These are phyloP conservation scores for Macquaria ambigua DNA, from an alignment of 2,113 vertebrate species.

Conservation along the genomic window DNA sequence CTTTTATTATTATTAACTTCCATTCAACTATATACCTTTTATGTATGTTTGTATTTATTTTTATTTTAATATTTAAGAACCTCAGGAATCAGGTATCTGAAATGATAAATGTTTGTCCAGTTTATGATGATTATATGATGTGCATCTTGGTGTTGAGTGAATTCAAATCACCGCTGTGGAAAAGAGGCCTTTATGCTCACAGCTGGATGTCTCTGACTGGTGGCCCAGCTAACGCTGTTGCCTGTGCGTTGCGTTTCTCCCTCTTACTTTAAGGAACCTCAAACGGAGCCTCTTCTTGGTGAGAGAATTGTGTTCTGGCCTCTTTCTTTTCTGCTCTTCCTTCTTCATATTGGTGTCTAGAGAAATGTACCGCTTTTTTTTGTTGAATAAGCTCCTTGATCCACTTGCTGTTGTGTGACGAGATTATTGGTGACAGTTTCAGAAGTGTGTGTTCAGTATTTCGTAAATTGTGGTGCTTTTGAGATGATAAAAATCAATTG, in stretches of 20 bases:
- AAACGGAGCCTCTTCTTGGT: constrained; percentile 78
- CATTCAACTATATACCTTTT: not conserved
- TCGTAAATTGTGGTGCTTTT: not conserved
- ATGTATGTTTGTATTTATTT: not conserved
- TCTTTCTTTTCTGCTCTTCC: constrained; percentile 37
- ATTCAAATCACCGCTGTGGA: not conserved
- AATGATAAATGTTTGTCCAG: not conserved
- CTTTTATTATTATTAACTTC: not conserved
- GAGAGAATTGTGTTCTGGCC: constrained; percentile 78
- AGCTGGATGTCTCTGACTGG: constrained; percentile 33
- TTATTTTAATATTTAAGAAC: not conserved
- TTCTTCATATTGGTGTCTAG: constrained; percentile 47
- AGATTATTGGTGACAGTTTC: constrained; percentile 49
- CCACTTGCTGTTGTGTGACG: constrained; percentile 33
- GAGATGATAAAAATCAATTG: constrained; percentile 8
- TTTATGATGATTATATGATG: not conserved
- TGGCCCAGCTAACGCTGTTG: constrained; percentile 69
- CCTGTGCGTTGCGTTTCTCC: constrained; percentile 75
- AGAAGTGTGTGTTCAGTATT: constrained; percentile 25
- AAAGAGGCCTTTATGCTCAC: not conserved
- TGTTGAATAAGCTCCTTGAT: constrained; percentile 63
- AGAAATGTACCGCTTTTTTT: constrained; percentile 52
- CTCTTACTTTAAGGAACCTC: constrained; percentile 78
- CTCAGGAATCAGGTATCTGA: not conserved
- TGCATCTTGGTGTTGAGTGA: not conserved